Evolutionary conservation across 2,888 invertebrate species (phyloP).

Genomic region (Drosophila cognata): DNA sequence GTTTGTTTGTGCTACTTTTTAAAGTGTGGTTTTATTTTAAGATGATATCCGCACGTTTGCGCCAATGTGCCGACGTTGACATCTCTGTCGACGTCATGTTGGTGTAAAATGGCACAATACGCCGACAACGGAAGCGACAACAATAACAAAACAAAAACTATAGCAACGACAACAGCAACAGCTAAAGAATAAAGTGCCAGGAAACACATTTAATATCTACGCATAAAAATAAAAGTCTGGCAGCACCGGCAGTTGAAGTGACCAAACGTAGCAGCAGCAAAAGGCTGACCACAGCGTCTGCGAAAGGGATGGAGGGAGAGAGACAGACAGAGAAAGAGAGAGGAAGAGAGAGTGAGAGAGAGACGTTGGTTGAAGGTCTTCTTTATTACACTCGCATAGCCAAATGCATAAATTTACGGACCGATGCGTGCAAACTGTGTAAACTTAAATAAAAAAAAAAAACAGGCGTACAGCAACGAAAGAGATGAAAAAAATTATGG

Average conservation of each 20-base stretch:
- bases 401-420: constrained; percentile 82
- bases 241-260: constrained; percentile 73
- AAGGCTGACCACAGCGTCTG: constrained; percentile 35
- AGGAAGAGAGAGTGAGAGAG: constrained; percentile 19
- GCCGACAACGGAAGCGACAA: constrained; percentile 46
- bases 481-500: constrained; percentile 56
- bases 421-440: constrained; percentile 80
- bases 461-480: constrained; percentile 11
- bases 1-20: constrained; percentile 1
- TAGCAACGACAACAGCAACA: constrained; percentile 41
- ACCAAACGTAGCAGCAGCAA: constrained; percentile 62
- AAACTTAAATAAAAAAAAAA: constrained; percentile 59
- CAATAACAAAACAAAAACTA: constrained; percentile 29
- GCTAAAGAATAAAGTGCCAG: constrained; percentile 77
- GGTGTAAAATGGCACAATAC: constrained; percentile 74
- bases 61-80: constrained; percentile 68
- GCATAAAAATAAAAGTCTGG: constrained; percentile 70
- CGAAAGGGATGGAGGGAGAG: constrained; percentile 4
- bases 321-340: constrained; percentile 1
- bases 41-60: constrained; percentile 74
- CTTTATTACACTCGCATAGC: constrained; percentile 81
- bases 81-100: constrained; percentile 56
- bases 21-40: constrained; percentile 29
- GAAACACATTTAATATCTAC: constrained; percentile 82
- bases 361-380: constrained; percentile 75